These are phyloP conservation scores for Monopis laevigella DNA, from an alignment of 2,888 invertebrate species.

Conservation along the genomic window DNA sequence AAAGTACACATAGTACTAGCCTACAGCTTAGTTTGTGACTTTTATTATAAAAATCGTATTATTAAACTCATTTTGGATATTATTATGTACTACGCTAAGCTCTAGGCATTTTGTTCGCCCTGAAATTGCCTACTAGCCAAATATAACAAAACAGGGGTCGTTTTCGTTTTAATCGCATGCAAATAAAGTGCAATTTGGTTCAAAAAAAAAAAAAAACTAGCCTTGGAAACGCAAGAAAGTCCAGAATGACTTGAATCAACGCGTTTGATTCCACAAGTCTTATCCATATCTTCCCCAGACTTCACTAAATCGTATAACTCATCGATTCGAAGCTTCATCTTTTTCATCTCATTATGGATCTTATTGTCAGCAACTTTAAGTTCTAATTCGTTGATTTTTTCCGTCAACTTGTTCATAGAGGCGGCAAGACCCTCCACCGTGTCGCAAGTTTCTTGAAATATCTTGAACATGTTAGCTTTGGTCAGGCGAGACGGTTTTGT, in stretches of 20 bases:
- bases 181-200: no score
- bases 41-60: no score
- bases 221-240: conserved; percentile 50
- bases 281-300: conserved; percentile 42
- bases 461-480: no score
- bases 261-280: conserved; percentile 35
- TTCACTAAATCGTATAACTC: conserved; percentile 45
- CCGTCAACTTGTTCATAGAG: conserved; percentile 35
- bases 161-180: no score
- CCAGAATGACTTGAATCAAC: conserved; percentile 50
- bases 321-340: conserved; percentile 40
- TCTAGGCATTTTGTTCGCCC: no score
- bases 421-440: conserved; percentile 31
- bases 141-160: no score
- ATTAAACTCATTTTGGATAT: no score
- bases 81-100: no score
- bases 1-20: no score
- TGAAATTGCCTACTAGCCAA: no score
- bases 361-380: conserved; percentile 33
- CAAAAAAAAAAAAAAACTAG: conserved; percentile 27
- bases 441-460: conserved; percentile 36
- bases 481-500: no score
- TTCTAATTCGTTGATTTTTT: conserved; percentile 36
- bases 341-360: conserved; percentile 34
- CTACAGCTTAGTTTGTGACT: no score